Conservation (phyloP, 2,888 invertebrate genomes). For the Sphaeridia pumilis region DNA sequence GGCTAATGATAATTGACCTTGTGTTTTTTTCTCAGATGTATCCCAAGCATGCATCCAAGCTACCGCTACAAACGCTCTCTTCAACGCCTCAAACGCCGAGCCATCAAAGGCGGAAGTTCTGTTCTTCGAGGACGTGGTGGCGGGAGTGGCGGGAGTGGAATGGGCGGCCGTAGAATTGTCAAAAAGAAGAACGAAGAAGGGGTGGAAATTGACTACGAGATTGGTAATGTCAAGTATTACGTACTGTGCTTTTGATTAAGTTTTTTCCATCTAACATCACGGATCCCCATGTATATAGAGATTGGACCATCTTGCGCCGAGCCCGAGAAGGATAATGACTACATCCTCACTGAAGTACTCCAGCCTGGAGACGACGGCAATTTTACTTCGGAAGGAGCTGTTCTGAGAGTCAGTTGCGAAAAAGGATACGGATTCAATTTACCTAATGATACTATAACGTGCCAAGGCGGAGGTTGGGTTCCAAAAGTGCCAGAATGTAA, state of each 20-base stretch:
- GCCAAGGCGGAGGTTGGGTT: conserved; percentile 73
- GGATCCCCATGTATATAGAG: not conserved
- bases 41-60: conserved; percentile 74
- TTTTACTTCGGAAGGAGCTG: conserved; percentile 62
- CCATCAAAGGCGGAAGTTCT: conserved; percentile 24
- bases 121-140: conserved; percentile 18
- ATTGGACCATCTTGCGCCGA: conserved; percentile 11
- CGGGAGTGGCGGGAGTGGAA: conserved; percentile 29
- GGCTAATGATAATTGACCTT: not conserved
- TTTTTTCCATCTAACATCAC: not conserved
- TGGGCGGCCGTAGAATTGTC: conserved; percentile 16
- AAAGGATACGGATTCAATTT: conserved; percentile 66
- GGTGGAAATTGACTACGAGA: conserved; percentile 37
- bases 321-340: conserved; percentile 9
- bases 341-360: conserved; percentile 49
- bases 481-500: conserved; percentile 67
- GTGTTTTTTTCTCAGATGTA: conserved; percentile 47
- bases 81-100: conserved; percentile 46
- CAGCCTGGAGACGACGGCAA: conserved; percentile 58
- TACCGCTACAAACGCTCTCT: conserved; percentile 63
- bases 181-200: conserved; percentile 21
- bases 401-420: conserved; percentile 62
- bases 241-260: not conserved
- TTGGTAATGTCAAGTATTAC: conserved; percentile 27
- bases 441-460: conserved; percentile 64